These are phyloP conservation scores for Rhabdomys pumilio DNA, from an alignment of 2,797 vertebrate species.

Conservation along the genomic window DNA sequence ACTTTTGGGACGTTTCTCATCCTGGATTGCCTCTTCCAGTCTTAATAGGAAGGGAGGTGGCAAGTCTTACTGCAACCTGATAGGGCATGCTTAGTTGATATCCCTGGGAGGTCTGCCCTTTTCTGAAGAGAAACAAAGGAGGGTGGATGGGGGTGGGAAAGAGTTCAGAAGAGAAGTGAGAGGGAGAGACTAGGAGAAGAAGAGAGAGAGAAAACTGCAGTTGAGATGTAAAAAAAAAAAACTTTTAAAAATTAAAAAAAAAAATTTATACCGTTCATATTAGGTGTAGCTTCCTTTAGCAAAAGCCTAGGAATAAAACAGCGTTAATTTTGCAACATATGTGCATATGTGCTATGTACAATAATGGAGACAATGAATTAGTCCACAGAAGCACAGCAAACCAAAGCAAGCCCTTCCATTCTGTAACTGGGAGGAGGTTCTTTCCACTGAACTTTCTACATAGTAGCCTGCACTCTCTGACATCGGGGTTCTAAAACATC, in stretches of 20 bases:
- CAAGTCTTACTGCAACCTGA: not conserved
- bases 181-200: too few relatives aligned
- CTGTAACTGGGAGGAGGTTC: not conserved
- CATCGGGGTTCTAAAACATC: not conserved
- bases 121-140: not conserved
- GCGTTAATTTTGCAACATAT: not conserved
- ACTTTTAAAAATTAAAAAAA: too few relatives aligned
- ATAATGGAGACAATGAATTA: not conserved
- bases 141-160: not conserved
- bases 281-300: conserved; percentile 20
- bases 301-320: conserved; percentile 10
- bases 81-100: not conserved
- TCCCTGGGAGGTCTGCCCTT: not conserved
- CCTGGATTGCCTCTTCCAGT: not conserved
- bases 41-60: not conserved
- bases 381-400: not conserved
- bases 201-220: not conserved
- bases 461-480: not conserved
- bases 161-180: too few relatives aligned
- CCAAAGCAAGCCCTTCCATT: not conserved
- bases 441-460: not conserved
- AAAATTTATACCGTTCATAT: not conserved
- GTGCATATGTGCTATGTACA: not conserved
- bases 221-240: not conserved
- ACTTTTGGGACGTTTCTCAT: not conserved